Evolutionary conservation across 2,888 invertebrate species (phyloP), one percentile per base, ranked within the genome.

Genomic region (Drosophila aldrichi): DNA sequence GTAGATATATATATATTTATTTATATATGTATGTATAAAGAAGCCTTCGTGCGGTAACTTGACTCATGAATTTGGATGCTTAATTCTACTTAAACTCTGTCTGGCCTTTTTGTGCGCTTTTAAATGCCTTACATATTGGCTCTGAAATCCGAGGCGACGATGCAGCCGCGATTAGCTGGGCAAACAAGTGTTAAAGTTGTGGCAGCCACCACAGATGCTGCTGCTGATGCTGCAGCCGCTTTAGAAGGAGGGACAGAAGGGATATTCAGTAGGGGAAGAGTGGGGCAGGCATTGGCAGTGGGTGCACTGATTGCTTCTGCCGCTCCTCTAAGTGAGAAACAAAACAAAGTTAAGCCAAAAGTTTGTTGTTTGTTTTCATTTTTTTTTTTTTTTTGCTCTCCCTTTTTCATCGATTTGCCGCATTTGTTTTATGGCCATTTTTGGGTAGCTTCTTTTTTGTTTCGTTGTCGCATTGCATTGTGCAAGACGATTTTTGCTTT

Each of bases 61-160:
- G 89, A 89, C 88, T 85, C 89, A 85, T 85, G 89, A 77, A 79
- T 89, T 87, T 89, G 84, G 85, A 88, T 85, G 85, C 82, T 89
- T 87, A 84, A 89, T 85, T 89, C 89, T 84, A 79, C 89, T 81
- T 88, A 89, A 89, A 74, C 65, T 70, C 69, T 70, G 79, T 77
- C 74, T 81, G 70, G 78, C 51, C 41, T 81, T 78, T 75, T 73
- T 72, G 65, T 74, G 73, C 77, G 68, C 67, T 70, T 67, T 69
- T 69, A 69, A 87, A 67, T 81, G 71, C 82, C 80, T 83, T 79
- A 82, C 70, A 81, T 71, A 70, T 74, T 62, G 75, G 74, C 41
- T 56, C 61, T 65, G 79, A 76, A 76, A 76, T 73, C 59, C 72
- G 76, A 79, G 62, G 65, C 79, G 74, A 74, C 73, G 77, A 68